Evolutionary conservation across 2,888 invertebrate species (phyloP), one percentile per base, ranked within the genome.

Genomic region (Chirona hameri): DNA sequence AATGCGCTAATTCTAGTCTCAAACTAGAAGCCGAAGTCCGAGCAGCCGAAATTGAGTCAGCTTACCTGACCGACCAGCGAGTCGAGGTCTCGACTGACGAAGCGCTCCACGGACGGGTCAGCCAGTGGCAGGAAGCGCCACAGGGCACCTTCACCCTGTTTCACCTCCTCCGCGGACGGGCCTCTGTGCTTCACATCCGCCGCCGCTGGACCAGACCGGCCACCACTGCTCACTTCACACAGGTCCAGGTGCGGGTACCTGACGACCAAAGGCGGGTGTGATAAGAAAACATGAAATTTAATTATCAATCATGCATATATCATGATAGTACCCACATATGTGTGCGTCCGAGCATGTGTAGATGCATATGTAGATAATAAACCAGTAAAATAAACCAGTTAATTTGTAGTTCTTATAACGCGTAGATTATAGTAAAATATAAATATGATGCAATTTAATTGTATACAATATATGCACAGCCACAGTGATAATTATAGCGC

Each of bases 21-120:
- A 57, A 57, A 15, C 4, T 39, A 5, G 39, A 39, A 39, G 2
- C 39, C 39, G 39, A 39, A n/a, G n/a, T n/a, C n/a, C n/a, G n/a
- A n/a, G n/a, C n/a, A n/a, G 39, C 39, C 39, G 39, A 39, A 39
- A 2, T 39, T 39, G 39, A 39, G 39, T 7, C 39, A 14, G 1
- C 76, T 76, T 24, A 76, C 76, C 76, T 76, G 76, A 1, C 76
- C 76, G 0, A 76, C 4, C 24, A 76, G 55, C 27, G 84, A 84
- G 82, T 85, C 85, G 65, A 85, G 57, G 79, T 85, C 85, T 46
- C 85, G 81, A 12, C 83, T 80, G 21, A 85, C 18, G 65, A 85
- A 84, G 3, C 81, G 60, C 27, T 85, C 85, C 52, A 85, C 85
- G 1, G 83, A 55, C 3, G 85, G 84, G 79, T 85, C 85, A 10